Percentiles rank a stretch among this genome's conserved stretches.
Evolutionary conservation across 2,113 vertebrate species (phyloP).

Genomic region (Hystrix cristata): DNA sequence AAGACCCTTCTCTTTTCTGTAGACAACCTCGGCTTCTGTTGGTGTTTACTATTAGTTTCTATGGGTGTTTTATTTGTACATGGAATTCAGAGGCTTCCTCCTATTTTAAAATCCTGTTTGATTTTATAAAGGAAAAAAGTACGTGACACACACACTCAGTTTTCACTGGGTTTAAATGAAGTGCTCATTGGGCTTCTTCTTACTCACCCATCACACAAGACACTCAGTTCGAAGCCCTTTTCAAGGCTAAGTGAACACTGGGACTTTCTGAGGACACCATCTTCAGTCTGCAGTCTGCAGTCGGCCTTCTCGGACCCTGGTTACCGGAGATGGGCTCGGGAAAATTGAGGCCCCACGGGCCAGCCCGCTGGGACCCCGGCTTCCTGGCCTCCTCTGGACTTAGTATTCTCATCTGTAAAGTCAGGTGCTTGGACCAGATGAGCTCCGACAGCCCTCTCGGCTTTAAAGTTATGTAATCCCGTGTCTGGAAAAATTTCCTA

Average conservation of each 20-base stretch:
- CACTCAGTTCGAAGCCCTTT: background rate
- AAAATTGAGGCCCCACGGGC: too few relatives aligned
- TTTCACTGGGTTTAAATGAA: constrained; percentile 2
- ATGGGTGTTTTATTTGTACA: background rate
- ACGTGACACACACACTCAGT: background rate
- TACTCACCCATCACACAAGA: background rate
- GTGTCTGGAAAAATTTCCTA: background rate
- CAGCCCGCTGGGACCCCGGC: background rate
- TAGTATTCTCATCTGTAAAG: background rate
- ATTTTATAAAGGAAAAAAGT: constrained; percentile 12
- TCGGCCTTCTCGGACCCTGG: background rate
- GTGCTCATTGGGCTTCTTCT: background rate
- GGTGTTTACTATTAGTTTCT: background rate
- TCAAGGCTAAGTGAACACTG: background rate
- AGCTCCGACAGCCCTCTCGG: constrained; percentile 3
- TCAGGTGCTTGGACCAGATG: constrained; percentile 25
- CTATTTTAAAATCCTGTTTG: background rate
- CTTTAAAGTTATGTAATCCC: background rate
- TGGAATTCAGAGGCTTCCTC: background rate
- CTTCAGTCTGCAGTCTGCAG: rapidly evolving
- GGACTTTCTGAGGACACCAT: background rate
- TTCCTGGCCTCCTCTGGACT: background rate
- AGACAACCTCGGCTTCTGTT: background rate
- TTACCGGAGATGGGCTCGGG: background rate
- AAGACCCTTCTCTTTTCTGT: background rate